phyloP scores from a whole-genome alignment of 2,113 vertebrate species.

The Petromus typicus region DNA sequence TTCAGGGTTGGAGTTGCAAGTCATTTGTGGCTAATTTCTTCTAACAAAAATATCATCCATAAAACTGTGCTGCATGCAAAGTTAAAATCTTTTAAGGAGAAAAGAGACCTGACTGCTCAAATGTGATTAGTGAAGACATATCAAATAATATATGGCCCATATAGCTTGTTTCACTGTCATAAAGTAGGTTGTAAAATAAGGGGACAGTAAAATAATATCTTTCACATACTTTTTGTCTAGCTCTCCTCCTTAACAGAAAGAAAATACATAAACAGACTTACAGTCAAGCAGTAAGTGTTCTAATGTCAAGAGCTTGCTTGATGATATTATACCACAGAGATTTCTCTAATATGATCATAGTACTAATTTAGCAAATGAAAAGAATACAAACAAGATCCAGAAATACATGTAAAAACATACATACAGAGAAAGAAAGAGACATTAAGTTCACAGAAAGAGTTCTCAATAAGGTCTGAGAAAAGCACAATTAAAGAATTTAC shows the following conservation, averaged over 20 bases:
- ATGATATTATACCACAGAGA: neutral
- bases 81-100: neutral
- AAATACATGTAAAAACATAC: neutral
- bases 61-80: slow-evolving; percentile 39
- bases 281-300: neutral
- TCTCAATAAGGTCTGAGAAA: neutral
- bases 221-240: neutral
- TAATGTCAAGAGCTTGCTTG: neutral
- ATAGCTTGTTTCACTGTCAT: neutral
- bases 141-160: neutral
- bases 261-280: neutral
- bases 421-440: neutral
- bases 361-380: neutral
- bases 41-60: slow-evolving; percentile 1
- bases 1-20: neutral
- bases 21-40: neutral
- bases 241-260: neutral
- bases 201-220: neutral
- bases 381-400: neutral
- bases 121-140: neutral
- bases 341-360: neutral
- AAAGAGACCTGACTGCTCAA: slow-evolving; percentile 60
- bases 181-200: neutral
- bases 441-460: neutral
- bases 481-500: slow-evolving; percentile 5